Conservation (phyloP, 35 echinoderm and acorn worm species). For the Lytechinus pictus region DNA sequence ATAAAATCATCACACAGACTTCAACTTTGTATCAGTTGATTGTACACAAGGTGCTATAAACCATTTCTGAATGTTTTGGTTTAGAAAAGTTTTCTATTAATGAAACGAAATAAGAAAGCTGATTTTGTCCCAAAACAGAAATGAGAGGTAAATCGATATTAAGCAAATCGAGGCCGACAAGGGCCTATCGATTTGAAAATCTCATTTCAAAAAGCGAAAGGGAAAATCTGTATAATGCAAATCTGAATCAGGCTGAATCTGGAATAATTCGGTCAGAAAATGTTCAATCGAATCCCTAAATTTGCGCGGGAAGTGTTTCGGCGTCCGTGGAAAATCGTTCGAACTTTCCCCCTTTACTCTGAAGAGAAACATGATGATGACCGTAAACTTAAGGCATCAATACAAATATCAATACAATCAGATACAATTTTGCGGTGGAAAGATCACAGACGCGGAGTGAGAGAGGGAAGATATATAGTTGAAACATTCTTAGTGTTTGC, state of each 20-base stretch:
- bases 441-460: not conserved
- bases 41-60: too few relatives aligned
- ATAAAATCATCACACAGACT: too few relatives aligned
- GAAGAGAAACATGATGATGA: not conserved
- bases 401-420: slow-evolving; percentile 7
- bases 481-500: not conserved
- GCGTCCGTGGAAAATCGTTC: not conserved
- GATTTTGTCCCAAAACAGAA: not conserved
- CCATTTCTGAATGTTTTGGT: too few relatives aligned
- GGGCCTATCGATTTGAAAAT: not conserved
- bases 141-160: not conserved
- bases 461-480: not conserved
- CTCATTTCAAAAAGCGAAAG: not conserved
- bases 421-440: not conserved
- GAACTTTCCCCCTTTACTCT: not conserved
- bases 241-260: not conserved
- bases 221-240: not conserved
- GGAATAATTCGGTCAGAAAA: not conserved
- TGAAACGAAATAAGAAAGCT: not conserved
- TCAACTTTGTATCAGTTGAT: too few relatives aligned
- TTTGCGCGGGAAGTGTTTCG: not conserved
- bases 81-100: not conserved
- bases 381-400: not conserved
- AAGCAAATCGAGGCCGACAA: not conserved
- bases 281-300: not conserved